A percentile compares a stretch with the other conserved stretches of the same genome.
Evolutionary conservation across 2,797 vertebrate species (phyloP).

Genomic region (Catamblyrhynchus diadema): DNA sequence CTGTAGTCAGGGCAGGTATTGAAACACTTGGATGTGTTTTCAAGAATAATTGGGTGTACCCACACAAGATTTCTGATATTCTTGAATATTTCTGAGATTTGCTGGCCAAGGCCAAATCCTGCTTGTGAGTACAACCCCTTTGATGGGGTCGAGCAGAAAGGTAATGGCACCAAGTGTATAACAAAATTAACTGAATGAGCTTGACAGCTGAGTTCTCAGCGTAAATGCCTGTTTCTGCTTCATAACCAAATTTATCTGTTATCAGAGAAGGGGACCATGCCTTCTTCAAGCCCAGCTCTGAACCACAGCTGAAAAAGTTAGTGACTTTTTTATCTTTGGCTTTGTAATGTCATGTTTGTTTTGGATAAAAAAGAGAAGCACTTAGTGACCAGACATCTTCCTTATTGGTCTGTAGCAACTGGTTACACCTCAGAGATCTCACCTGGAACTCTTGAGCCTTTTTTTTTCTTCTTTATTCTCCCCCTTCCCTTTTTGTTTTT

Average conservation of each 20-base stretch:
- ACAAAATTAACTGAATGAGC: neutral
- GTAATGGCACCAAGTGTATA: neutral
- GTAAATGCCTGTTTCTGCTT: neutral
- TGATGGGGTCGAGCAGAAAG: neutral
- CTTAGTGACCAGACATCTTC: neutral
- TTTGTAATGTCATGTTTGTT: neutral
- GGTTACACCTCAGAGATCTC: neutral
- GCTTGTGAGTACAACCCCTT: neutral
- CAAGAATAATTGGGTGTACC: neutral
- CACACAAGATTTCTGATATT: neutral
- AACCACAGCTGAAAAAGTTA: neutral
- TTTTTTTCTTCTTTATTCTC: rapidly evolving
- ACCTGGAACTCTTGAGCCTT: neutral
- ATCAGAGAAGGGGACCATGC: neutral
- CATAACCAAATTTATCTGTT: neutral
- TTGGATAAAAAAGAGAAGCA: neutral
- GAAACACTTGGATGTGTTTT: neutral
- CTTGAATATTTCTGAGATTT: neutral
- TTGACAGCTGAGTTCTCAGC: neutral
- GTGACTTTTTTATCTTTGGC: neutral
- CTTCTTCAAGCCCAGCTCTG: neutral
- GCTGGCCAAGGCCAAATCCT: neutral
- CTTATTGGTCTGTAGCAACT: neutral
- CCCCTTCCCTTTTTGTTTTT: rapidly evolving
- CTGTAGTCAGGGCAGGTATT: neutral